Evolutionary conservation across 92 coral and sea anemone genomes (phyloP), one percentile per base, ranked within the genome.

Genomic region (Muricea muricata): DNA sequence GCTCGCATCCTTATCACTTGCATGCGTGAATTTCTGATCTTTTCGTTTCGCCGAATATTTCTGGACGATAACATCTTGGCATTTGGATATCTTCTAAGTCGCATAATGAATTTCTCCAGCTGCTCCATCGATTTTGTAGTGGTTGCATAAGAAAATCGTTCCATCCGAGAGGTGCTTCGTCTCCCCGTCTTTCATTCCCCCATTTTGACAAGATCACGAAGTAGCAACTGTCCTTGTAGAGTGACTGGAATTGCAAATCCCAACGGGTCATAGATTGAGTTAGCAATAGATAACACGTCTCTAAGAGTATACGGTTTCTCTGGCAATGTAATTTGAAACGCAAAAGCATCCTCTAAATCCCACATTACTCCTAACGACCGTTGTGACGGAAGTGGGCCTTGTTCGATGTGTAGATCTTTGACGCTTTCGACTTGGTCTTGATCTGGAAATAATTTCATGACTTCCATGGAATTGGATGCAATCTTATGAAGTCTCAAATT

Each of bases 1-100:
- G 40, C 82, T 77, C 20, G 82, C 82, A 35, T 77, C 82, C 21
- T 67, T 17, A 75, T 75, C 11, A 40, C 65, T 18, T 52, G 46
- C 48, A 76, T 14, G 81, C 66, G 41, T 48, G 67, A 31, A 77
- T 47, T 56, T 77, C 82, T 9, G 82, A 20, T 50, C 48, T 50
- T 24, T 24, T 15, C 18, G 65, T 52, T 14, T n/a, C 29, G 2
- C 82, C 69, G 23, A 77, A 77, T 24, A 40, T 24, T 50, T 21
- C 67, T 75, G 81, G 37, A 29, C 37, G 65, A 60, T 75, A 75
- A 31, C 35, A 46, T 17, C 67, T 17, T 42, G 81, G 81, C 17
- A 75, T 46, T 10, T 10, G 81, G 65, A 75, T 23, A 11, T 75
- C 31, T 35, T 75, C 81, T 18, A 75, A 21, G n/a, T 30, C 65